Base-by-base conservation (phyloP, 2,797 vertebrate genomes). In the Sandelia bainsii region DNA sequence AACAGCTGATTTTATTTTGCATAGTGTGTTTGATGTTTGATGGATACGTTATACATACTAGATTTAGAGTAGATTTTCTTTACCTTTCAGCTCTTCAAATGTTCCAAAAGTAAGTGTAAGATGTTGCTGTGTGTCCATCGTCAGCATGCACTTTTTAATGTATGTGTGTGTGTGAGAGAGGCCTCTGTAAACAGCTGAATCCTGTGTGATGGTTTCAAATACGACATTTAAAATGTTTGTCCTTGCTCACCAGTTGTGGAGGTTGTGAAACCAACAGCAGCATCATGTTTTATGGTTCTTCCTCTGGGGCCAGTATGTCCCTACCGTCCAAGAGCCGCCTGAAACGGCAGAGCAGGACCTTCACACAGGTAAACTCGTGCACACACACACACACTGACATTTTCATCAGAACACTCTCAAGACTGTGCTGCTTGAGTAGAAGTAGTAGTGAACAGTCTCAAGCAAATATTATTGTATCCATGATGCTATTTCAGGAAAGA, bases 231-330 rank as follows among this genome's bases (percentile, higher is more conserved):
- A 64, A 34, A 53, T 69, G 22, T 58, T 5, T 80, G 23, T 65
- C 32, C 49, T 71, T n/a, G 16, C 51, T 69, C 70, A 23, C 16
- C 48, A 81, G 86, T 77, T 66, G 77, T 80, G 66, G 29, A 81
- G 72, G 66, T 64, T 59, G 62, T 89, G 80, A 75, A 79, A 27
- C 53, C 68, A 72, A 72, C 73, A 58, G 69, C 81, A 64, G 56
- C 93, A 82, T 80, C 62, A 97, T 99, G 97, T 98, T 99, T 71
- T 98, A 98, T 85, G 96, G 97, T 76, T 95, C 96, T 8, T 96
- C 96, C 1, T 96, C 96, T 7, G 92, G 93, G 90, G 94, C 96
- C 79, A 93, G 93, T 87, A 96, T 97, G 97, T 95, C 97, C 77
- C 96, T 98, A 0, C 97, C 97, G 0, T 95, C 96, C 86, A 99